Conservation (phyloP, 2,888 invertebrate species). For the Malachius bipustulatus region DNA sequence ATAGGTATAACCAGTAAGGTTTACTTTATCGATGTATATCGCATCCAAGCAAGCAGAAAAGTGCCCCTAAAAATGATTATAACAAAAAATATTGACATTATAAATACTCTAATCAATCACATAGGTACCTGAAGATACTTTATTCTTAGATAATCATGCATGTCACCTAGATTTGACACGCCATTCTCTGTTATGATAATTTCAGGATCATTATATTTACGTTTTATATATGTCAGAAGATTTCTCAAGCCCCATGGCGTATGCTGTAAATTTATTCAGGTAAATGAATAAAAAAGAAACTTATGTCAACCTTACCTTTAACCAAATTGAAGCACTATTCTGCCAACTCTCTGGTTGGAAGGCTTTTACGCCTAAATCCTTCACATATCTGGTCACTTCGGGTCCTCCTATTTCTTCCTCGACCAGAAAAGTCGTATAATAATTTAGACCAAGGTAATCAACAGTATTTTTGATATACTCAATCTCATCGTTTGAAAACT, state of each 20-base stretch:
- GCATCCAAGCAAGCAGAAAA: conserved; percentile 18
- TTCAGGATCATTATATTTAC: conserved; percentile 9
- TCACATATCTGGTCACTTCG: background rate
- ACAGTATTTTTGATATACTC: conserved; percentile 32
- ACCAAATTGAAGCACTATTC: background rate
- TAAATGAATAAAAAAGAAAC: background rate
- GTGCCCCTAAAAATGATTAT: conserved; percentile 18
- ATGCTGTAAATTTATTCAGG: conserved; percentile 9
- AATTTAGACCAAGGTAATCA: conserved; percentile 41
- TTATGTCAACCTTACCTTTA: conserved; percentile 1
- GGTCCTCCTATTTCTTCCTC: background rate
- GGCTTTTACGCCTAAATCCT: background rate
- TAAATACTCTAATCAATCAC: too few relatives aligned
- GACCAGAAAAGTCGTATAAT: conserved; percentile 32
- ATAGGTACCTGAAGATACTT: background rate
- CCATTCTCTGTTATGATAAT: conserved; percentile 16
- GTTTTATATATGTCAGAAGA: conserved; percentile 12
- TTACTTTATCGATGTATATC: conserved; percentile 20
- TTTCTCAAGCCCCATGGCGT: conserved; percentile 14
- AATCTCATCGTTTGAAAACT: conserved; percentile 41
- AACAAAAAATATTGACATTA: too few relatives aligned
- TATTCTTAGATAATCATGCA: background rate
- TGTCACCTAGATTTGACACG: conserved; percentile 6
- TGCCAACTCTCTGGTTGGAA: background rate
- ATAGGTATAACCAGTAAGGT: conserved; percentile 20